A percentile compares a stretch with the other conserved stretches of the same genome.
phyloP scores from a whole-genome alignment of 2,888 invertebrate species.

The Lymantria dispar region DNA sequence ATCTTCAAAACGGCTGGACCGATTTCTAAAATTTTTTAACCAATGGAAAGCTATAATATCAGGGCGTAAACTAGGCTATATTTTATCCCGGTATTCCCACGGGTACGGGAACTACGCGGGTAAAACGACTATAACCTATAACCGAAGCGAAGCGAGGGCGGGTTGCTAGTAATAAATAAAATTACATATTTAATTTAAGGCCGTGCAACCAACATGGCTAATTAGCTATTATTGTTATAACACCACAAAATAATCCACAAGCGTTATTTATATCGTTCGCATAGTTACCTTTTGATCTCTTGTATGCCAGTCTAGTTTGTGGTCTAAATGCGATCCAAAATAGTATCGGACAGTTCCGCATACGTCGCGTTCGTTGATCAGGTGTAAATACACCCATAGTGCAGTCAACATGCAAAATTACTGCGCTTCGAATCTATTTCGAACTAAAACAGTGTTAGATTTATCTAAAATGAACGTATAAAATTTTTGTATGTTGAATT shows the following conservation, averaged over 20 bases:
- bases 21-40: too few relatives aligned
- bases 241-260: background rate
- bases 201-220: too few relatives aligned
- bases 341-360: constrained; percentile 73
- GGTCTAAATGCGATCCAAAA: constrained; percentile 73
- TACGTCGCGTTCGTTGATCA: constrained; percentile 61
- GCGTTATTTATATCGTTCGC: constrained; percentile 27
- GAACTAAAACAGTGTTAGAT: constrained; percentile 9
- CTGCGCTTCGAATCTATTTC: constrained; percentile 17
- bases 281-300: constrained; percentile 72
- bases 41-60: too few relatives aligned
- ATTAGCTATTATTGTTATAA: too few relatives aligned
- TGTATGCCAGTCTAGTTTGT: constrained; percentile 64
- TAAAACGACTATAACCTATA: too few relatives aligned
- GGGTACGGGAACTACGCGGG: too few relatives aligned
- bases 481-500: background rate
- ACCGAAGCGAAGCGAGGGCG: too few relatives aligned
- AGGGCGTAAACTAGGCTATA: too few relatives aligned
- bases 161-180: too few relatives aligned
- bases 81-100: too few relatives aligned
- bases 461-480: background rate
- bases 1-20: too few relatives aligned
- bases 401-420: constrained; percentile 40
- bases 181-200: too few relatives aligned
- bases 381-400: constrained; percentile 63